These are phyloP conservation scores for Laticauda colubrina DNA, from an alignment of 2,113 vertebrate genomes.

Conservation along the genomic window DNA sequence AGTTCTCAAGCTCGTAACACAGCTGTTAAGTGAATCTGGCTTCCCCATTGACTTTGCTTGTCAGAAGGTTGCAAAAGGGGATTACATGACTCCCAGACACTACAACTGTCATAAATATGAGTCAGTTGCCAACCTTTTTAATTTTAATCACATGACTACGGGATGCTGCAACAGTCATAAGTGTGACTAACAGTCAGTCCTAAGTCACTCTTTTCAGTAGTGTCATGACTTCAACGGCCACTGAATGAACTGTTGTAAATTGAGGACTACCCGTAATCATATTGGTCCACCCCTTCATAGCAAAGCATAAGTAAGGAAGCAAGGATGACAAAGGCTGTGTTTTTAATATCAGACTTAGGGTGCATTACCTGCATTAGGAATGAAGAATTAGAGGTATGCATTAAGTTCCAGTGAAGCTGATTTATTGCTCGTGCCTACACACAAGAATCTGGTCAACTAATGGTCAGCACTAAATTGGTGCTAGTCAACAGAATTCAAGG, in stretches of 20 bases:
- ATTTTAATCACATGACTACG: neutral
- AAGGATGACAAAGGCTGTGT: neutral
- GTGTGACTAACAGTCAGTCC: neutral
- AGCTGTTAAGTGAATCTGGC: neutral
- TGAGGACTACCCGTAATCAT: neutral
- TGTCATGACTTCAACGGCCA: neutral
- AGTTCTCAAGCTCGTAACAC: neutral
- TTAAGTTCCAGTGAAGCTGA: neutral
- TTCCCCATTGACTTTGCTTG: neutral
- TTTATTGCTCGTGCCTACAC: neutral
- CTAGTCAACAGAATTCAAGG: neutral
- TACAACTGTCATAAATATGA: neutral
- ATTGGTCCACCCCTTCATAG: neutral
- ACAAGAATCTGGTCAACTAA: neutral
- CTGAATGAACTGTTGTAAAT: neutral
- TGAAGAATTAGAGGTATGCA: too few species aligned
- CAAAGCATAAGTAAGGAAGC: neutral
- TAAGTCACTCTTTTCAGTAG: neutral
- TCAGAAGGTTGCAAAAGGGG: neutral
- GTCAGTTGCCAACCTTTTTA: neutral
- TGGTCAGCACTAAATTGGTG: neutral
- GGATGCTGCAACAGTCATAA: neutral
- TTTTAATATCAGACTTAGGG: neutral
- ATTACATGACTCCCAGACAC: neutral
- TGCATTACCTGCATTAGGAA: too few species aligned